Evolutionary conservation across 2,113 vertebrate species (phyloP).

Genomic region (Austrofundulus limnaeus): DNA sequence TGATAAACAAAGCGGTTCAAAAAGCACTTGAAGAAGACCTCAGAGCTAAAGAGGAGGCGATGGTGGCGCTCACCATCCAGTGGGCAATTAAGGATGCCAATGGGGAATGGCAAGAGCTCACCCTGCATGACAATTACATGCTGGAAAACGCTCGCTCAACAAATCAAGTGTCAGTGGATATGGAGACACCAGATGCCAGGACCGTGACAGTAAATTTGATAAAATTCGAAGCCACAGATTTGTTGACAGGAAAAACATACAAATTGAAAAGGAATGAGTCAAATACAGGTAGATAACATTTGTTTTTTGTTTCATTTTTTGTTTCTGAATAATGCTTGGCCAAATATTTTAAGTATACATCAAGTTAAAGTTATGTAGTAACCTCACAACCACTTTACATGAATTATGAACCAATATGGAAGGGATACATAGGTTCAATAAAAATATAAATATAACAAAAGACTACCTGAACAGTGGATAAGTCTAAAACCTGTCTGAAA

Average conservation of each 20-base stretch:
- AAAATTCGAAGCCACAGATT: conserved; percentile 27
- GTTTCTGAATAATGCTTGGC: not conserved
- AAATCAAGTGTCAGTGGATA: not conserved
- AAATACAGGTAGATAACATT: not conserved
- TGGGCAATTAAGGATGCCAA: conserved; percentile 34
- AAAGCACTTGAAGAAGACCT: conserved; percentile 6
- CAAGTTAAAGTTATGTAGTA: not conserved
- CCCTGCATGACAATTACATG: conserved; percentile 39
- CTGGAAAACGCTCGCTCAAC: conserved; percentile 36
- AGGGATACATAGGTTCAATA: too few relatives aligned
- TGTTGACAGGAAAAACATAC: conserved; percentile 14
- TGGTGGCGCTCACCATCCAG: conserved; percentile 37
- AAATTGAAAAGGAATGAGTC: conserved; percentile 40
- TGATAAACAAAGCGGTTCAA: conserved; percentile 26
- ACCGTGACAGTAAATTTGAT: conserved; percentile 27
- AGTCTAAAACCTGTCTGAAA: too few relatives aligned
- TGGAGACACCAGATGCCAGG: not conserved
- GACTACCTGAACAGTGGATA: too few relatives aligned
- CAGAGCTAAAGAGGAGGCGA: conserved; percentile 36
- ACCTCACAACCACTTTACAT: too few relatives aligned
- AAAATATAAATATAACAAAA: too few relatives aligned
- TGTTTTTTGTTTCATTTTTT: not conserved
- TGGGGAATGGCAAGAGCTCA: conserved; percentile 47
- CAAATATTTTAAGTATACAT: too few relatives aligned
- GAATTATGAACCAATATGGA: too few relatives aligned